phyloP scores from a whole-genome alignment of 2,888 invertebrate genomes.

The Volucella bombylans region DNA sequence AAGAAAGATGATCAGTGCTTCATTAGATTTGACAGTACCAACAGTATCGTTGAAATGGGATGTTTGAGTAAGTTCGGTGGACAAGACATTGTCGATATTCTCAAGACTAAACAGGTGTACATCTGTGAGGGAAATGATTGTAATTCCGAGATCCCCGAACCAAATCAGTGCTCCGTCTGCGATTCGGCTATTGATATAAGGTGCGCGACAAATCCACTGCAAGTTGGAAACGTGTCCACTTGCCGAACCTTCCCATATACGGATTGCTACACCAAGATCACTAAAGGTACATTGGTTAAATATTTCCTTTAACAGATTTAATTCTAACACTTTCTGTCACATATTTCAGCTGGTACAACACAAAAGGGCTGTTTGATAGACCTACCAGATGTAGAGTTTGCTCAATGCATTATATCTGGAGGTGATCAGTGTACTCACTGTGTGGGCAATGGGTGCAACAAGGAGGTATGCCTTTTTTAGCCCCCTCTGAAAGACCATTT shows the following conservation, averaged over 20 bases:
- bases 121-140: slow-evolving; percentile 78
- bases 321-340: background rate
- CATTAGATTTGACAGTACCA: slow-evolving; percentile 76
- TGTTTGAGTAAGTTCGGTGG: slow-evolving; percentile 79
- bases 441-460: slow-evolving; percentile 77
- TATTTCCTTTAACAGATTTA: background rate
- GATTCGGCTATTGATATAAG: slow-evolving; percentile 76
- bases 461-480: slow-evolving; percentile 75
- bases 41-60: slow-evolving; percentile 77
- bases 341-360: slow-evolving; percentile 77
- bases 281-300: slow-evolving; percentile 64
- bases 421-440: slow-evolving; percentile 77
- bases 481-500: background rate
- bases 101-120: slow-evolving; percentile 78
- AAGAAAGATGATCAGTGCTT: slow-evolving; percentile 78
- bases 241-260: slow-evolving; percentile 78
- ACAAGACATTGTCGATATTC: slow-evolving; percentile 76
- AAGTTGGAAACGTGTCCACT: slow-evolving; percentile 73
- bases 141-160: slow-evolving; percentile 74
- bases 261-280: slow-evolving; percentile 77
- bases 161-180: slow-evolving; percentile 77
- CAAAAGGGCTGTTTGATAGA: slow-evolving; percentile 78
- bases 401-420: slow-evolving; percentile 77
- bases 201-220: slow-evolving; percentile 77
- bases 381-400: slow-evolving; percentile 76